These are phyloP conservation scores for honey bee (Apis mellifera) DNA, from an alignment of 1,140 invertebrate genomes.

Conservation along the genomic window Amel_HAv3.1 CM009938.2:5052501-5053000, in stretches of 20 bases:
- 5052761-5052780: not conserved
- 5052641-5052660: conserved; percentile 6
- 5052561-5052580: not conserved
- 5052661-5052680: not conserved
- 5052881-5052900: no score
- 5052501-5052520: not conserved
- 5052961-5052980: not conserved
- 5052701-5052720: not conserved
- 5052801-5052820: not conserved
- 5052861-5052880: not conserved
- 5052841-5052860: not conserved
- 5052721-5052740: not conserved
- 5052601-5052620: not conserved
- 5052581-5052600: not conserved
- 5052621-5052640: not conserved
- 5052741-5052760: not conserved
- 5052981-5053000: not conserved
- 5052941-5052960: no score
- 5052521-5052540: not conserved
- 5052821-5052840: not conserved
- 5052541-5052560: not conserved
- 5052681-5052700: not conserved
- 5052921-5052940: no score
- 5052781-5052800: not conserved
- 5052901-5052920: no score